Conservation (phyloP, 2,113 vertebrate genomes). For the Raja brachyura region DNA sequence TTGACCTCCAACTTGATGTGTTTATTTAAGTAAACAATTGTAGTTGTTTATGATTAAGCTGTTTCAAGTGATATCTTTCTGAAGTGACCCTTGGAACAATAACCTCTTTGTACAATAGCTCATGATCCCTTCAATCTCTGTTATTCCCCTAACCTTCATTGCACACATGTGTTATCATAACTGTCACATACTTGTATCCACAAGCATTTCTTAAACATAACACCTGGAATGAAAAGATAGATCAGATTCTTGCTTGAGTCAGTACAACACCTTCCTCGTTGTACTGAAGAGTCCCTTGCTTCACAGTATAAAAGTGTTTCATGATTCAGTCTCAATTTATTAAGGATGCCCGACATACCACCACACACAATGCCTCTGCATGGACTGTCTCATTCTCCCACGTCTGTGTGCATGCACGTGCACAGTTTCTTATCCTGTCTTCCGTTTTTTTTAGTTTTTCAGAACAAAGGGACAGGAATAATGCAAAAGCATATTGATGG, state of each 20-base stretch:
- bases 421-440: background rate
- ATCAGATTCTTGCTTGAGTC: background rate
- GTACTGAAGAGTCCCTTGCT: background rate
- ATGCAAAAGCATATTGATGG: too few species aligned
- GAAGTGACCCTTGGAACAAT: background rate
- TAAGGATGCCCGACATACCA: background rate
- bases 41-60: background rate
- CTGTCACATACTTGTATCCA: too few species aligned
- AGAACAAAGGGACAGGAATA: background rate
- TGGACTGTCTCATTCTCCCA: too few species aligned
- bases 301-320: too few species aligned
- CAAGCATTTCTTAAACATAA: background rate
- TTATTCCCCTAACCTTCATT: too few species aligned
- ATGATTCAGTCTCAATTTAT: too few species aligned
- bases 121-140: too few species aligned
- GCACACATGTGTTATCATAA: too few species aligned
- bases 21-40: background rate
- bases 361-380: background rate
- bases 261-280: background rate
- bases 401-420: background rate
- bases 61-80: background rate
- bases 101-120: background rate
- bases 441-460: background rate
- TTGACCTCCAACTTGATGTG: too few species aligned
- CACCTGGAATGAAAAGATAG: background rate